Evolutionary conservation across 2,888 invertebrate genomes (phyloP), one percentile per base, ranked within the genome.

Genomic region (Gari tellinella): DNA sequence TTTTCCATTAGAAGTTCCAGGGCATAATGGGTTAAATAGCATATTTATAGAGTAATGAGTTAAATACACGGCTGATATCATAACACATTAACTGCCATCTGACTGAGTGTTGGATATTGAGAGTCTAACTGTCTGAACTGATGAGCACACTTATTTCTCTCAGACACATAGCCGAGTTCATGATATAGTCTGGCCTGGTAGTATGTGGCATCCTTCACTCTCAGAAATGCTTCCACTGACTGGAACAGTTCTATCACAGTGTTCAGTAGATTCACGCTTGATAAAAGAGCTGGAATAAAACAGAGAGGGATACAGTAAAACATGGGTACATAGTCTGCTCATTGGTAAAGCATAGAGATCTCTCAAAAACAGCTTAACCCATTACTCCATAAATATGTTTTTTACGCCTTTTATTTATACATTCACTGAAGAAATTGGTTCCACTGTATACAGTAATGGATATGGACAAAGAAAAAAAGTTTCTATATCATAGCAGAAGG

Each of bases 81-180:
- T 31, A 31, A 31, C 3, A 80, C 79, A 70, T 79, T 79, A 15
- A 89, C 74, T 15, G 72, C 21, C 7, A 79, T 60, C 21, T 64
- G 74, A 46, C 70, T 78, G 7, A 86, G 65, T 95, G 97, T 93
- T 96, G 97, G 95, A 96, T 95, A 94, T 87, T 96, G 95, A 82
- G 94, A 94, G 90, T 96, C 95, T 57, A 97, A 93, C 80, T 95
- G 94, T 72, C 95, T 94, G 89, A 96, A 97, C 92, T 96, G 95
- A 88, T 95, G 94, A 0, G 97, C 95, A 89, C 95, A 96, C 84
- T 95, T 95, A 91, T 97, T 97, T 73, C 97, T 94, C 82, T 96
- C 95, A 0, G 94, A 93, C 15, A 93, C 93, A 87, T 95, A 94
- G 1, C 95, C 95, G 2, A 97, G 93, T 80, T 95, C 95, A 86